Evolutionary conservation across 2,113 vertebrate species (phyloP).

Genomic region (Leiothrix lutea): DNA sequence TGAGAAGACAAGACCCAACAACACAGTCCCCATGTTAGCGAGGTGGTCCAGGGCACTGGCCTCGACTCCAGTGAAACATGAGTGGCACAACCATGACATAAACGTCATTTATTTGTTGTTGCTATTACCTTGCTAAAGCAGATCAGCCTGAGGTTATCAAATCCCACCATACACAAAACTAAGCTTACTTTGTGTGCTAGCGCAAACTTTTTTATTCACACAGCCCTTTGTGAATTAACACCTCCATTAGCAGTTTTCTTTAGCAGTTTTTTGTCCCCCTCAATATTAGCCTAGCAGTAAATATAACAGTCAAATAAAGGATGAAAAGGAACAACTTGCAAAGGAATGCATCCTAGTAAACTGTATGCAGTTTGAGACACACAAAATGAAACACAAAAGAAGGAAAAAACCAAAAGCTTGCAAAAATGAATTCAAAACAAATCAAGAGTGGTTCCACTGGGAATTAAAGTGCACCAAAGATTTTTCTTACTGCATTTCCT

Average conservation of each 20-base stretch:
- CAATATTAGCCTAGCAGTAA: not conserved
- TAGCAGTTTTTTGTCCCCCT: not conserved
- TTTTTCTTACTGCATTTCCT: not conserved
- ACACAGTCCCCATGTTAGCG: rapidly evolving
- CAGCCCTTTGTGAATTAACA: not conserved
- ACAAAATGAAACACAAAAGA: slow-evolving; percentile 7
- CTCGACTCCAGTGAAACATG: not conserved
- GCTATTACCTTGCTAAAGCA: not conserved
- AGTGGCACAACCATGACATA: not conserved
- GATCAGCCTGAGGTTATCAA: not conserved
- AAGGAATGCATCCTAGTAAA: slow-evolving; percentile 19
- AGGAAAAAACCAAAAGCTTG: slow-evolving; percentile 21
- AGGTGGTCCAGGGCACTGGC: not conserved
- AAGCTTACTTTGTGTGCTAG: not conserved
- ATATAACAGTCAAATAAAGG: slow-evolving; percentile 15
- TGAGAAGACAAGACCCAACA: not conserved
- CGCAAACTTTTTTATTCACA: not conserved
- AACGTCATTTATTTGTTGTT: not conserved
- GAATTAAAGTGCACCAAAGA: not conserved
- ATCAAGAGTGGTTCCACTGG: not conserved
- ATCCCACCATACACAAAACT: not conserved
- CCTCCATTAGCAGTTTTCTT: not conserved
- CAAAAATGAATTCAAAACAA: slow-evolving; percentile 28
- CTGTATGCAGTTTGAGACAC: not conserved
- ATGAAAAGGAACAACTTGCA: slow-evolving; percentile 17